phyloP scores from a whole-genome alignment of 2,797 vertebrate species.

The Margarornis squamiger region DNA sequence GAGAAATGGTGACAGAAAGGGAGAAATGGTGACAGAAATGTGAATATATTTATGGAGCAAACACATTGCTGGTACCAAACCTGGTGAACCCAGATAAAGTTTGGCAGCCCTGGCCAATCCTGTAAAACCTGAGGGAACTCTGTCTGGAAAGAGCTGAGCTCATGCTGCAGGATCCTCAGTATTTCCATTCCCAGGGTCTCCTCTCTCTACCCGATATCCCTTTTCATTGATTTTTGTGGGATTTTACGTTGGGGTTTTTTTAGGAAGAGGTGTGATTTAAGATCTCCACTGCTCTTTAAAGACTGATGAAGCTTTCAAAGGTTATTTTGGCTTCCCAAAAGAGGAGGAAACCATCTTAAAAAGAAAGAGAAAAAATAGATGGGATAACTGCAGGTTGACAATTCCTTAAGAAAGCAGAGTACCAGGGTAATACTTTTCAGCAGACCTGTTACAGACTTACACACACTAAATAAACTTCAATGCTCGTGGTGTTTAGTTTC shows the following conservation, averaged over 20 bases:
- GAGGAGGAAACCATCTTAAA: background rate
- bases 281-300: fast-evolving
- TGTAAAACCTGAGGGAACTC: background rate
- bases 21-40: background rate
- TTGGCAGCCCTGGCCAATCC: background rate
- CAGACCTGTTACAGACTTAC: background rate
- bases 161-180: background rate
- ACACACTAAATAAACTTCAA: background rate
- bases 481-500: background rate
- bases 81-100: background rate
- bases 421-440: fast-evolving
- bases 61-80: background rate
- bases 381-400: background rate
- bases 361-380: background rate
- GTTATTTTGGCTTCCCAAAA: background rate
- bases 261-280: background rate
- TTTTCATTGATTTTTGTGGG: background rate
- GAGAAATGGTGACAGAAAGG: background rate
- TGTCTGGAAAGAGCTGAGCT: background rate
- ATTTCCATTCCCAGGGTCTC: background rate
- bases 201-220: background rate
- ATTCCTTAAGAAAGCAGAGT: background rate
- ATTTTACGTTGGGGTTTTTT: background rate
- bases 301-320: background rate
- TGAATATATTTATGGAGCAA: background rate